Conservation (phyloP, 2,797 vertebrate species). For the Harpagifer antarcticus region DNA sequence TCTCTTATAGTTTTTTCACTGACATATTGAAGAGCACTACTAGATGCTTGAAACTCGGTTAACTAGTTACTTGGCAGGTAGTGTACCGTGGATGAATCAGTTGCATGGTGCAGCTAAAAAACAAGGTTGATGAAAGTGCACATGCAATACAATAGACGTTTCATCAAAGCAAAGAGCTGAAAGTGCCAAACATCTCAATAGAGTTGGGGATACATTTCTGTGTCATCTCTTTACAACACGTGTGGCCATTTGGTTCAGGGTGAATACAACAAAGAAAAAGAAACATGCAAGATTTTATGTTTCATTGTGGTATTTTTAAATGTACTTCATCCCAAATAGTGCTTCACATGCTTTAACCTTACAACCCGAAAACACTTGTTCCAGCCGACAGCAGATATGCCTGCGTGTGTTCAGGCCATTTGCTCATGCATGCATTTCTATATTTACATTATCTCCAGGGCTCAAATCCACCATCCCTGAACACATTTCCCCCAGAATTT, state of each 20-base stretch:
- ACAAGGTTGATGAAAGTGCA: no score
- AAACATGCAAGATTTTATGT: neutral
- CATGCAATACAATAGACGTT: neutral
- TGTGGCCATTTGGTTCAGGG: neutral
- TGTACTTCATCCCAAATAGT: neutral
- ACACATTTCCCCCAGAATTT: constrained; percentile 45
- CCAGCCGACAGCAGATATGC: neutral
- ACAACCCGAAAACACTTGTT: neutral
- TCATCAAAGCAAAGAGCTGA: neutral
- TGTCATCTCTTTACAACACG: neutral
- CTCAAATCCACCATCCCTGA: constrained; percentile 24
- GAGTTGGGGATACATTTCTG: neutral
- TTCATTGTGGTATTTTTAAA: neutral
- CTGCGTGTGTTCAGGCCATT: constrained; percentile 33
- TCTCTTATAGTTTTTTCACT: no score
- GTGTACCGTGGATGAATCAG: no score
- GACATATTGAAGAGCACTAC: no score
- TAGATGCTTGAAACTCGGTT: no score
- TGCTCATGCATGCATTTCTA: constrained; percentile 39
- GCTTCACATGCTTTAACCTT: neutral
- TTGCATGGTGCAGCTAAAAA: no score
- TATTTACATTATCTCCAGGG: constrained; percentile 40
- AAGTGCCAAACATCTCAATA: neutral
- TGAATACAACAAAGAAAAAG: neutral
- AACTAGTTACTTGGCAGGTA: no score